These are phyloP conservation scores for Orchesella cincta DNA, from an alignment of 1,140 invertebrate genomes.

Conservation along the genomic window DNA sequence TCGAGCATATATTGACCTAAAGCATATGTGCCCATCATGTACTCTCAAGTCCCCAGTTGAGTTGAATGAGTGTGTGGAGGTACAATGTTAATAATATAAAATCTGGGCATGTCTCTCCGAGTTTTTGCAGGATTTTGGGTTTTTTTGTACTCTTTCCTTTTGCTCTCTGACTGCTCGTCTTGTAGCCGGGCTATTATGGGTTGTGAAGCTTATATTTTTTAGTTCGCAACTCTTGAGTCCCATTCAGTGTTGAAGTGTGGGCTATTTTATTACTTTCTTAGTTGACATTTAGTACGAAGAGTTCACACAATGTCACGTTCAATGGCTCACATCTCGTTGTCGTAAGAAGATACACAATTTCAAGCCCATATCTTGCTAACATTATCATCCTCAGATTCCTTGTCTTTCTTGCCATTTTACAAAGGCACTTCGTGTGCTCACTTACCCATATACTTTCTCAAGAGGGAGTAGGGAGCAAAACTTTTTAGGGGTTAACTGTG, in stretches of 20 bases:
- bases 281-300: neutral
- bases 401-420: too few relatives aligned
- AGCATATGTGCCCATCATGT: neutral
- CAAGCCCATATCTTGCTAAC: neutral
- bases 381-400: too few relatives aligned
- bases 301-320: neutral
- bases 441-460: too few relatives aligned
- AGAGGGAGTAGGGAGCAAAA: too few relatives aligned
- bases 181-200: neutral
- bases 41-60: neutral
- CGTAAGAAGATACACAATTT: neutral
- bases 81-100: conserved; percentile 9
- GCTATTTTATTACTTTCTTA: neutral
- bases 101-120: neutral
- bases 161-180: neutral
- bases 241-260: neutral
- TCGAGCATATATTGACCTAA: neutral
- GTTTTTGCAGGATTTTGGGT: neutral
- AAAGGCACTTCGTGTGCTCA: too few relatives aligned
- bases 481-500: too few relatives aligned
- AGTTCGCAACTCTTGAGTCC: neutral
- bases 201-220: neutral
- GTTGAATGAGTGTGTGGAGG: too few relatives aligned
- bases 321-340: neutral
- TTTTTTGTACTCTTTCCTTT: neutral